These are phyloP conservation scores for Casuarius casuarius DNA, from an alignment of 2,113 vertebrate species.

Conservation along the genomic window DNA sequence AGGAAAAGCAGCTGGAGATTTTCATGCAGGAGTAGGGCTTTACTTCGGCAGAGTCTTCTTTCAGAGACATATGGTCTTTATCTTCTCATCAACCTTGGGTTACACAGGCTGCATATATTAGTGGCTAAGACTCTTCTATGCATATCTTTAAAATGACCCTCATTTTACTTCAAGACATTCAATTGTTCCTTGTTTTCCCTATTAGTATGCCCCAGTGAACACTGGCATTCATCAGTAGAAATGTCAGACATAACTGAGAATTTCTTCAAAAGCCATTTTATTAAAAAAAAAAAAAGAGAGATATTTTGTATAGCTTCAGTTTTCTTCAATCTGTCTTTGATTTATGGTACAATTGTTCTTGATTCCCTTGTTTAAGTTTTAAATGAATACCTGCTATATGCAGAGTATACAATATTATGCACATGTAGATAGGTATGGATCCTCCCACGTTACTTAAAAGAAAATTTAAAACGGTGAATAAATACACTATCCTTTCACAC, in stretches of 20 bases:
- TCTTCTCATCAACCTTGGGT: constrained; percentile 1
- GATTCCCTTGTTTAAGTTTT: constrained; percentile 6
- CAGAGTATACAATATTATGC: neutral
- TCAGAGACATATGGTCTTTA: neutral
- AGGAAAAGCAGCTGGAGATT: neutral
- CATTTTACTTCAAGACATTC: constrained; percentile 58
- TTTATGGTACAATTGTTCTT: constrained; percentile 25
- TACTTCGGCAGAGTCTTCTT: neutral
- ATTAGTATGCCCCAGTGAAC: constrained; percentile 64
- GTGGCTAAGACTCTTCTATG: neutral
- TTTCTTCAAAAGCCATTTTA: constrained; percentile 54
- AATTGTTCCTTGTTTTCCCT: constrained; percentile 67
- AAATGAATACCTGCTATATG: neutral
- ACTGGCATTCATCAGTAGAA: constrained; percentile 68
- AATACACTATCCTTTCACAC: neutral
- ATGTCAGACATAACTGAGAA: constrained; percentile 53
- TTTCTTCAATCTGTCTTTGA: constrained; percentile 29
- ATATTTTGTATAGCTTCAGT: neutral
- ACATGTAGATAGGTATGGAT: neutral
- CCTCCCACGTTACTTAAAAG: neutral
- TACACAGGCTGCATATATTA: constrained; percentile 53
- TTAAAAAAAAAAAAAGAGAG: neutral
- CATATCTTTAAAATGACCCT: constrained; percentile 69
- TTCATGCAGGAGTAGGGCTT: neutral
- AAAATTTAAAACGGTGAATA: constrained; percentile 6